Evolutionary conservation across 2,888 invertebrate genomes (phyloP).

Genomic region (Synanthedon tipuliformis): DNA sequence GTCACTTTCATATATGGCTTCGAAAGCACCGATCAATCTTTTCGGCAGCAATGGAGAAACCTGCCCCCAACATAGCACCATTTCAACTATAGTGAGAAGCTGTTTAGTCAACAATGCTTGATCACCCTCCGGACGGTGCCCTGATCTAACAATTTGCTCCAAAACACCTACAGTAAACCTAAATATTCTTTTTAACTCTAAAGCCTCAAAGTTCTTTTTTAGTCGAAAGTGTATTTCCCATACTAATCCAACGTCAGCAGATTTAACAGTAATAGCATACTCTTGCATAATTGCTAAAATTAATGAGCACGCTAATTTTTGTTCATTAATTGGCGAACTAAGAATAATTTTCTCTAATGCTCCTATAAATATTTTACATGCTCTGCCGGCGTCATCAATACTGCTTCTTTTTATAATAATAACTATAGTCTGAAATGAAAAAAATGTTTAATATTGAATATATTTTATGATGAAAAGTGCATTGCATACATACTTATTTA

Average conservation of each 20-base stretch:
- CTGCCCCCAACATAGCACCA: conserved; percentile 85
- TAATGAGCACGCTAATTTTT: conserved; percentile 86
- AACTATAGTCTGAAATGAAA: conserved; percentile 76
- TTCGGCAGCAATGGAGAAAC: conserved; percentile 76
- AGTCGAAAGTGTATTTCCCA: conserved; percentile 89
- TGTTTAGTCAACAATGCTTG: conserved; percentile 73
- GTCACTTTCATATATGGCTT: conserved; percentile 76
- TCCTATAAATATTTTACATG: conserved; percentile 74
- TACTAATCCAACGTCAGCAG: conserved; percentile 87
- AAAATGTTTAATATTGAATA: conserved; percentile 5
- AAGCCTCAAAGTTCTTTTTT: conserved; percentile 85
- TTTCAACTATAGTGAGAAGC: conserved; percentile 81
- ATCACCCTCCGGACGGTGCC: conserved; percentile 61
- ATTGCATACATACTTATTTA: neutral
- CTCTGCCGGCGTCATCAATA: conserved; percentile 78
- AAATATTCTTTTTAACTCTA: conserved; percentile 84
- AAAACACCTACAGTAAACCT: conserved; percentile 56
- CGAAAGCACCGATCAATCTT: conserved; percentile 78
- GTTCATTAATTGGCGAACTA: conserved; percentile 81
- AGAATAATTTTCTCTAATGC: conserved; percentile 83
- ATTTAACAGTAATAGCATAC: conserved; percentile 86
- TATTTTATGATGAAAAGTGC: neutral
- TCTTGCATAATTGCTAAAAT: conserved; percentile 88
- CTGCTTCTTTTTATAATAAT: conserved; percentile 89
- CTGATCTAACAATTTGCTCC: conserved; percentile 53